Evolutionary conservation across 2,888 invertebrate species (phyloP).

Genomic region (Apamea sordens): DNA sequence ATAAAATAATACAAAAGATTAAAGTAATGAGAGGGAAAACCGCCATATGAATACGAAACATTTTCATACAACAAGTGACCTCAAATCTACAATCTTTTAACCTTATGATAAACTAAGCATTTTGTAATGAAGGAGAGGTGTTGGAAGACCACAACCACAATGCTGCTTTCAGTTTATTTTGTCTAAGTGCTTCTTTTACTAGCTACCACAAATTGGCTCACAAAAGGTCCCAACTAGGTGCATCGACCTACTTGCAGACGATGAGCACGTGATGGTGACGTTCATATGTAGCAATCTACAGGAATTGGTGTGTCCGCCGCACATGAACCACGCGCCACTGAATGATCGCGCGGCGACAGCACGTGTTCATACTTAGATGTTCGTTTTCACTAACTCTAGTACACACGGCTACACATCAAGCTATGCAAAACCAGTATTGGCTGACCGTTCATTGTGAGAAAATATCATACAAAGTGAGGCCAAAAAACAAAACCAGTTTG

Average conservation of each 20-base stretch:
- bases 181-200: background rate
- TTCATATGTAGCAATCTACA: background rate
- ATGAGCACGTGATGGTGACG: background rate
- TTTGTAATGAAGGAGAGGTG: background rate
- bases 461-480: no score
- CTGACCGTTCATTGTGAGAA: no score
- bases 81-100: slow-evolving; percentile 8
- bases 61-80: background rate
- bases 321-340: background rate
- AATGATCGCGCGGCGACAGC: no score
- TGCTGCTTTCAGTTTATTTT: background rate
- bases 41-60: background rate
- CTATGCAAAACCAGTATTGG: no score
- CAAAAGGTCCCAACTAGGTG: slow-evolving; percentile 13
- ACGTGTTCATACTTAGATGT: background rate
- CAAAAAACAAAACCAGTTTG: no score
- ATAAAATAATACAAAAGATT: background rate
- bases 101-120: background rate
- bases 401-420: no score
- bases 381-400: background rate
- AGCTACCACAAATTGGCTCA: slow-evolving; percentile 7
- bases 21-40: background rate
- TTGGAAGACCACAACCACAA: slow-evolving; percentile 3
- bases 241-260: slow-evolving; percentile 3
- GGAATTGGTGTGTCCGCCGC: background rate